Evolutionary conservation across 2,797 vertebrate genomes (phyloP).

Genomic region (Euphonia xanthogaster): DNA sequence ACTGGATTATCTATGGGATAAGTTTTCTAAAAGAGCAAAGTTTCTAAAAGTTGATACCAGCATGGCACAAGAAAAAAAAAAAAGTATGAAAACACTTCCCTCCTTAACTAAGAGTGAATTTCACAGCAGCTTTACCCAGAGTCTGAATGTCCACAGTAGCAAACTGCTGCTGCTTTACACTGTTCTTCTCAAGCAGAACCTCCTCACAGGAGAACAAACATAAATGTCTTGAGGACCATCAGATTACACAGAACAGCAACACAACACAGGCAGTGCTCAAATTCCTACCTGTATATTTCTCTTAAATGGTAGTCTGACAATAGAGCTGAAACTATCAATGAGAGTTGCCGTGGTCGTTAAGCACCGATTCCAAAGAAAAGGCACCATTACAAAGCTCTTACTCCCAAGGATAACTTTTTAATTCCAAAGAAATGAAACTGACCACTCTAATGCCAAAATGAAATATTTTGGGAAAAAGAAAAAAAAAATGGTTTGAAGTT

Average conservation of each 20-base stretch:
- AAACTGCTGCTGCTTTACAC: background rate
- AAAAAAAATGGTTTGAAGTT: background rate
- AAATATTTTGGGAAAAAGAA: background rate
- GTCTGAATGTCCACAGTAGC: background rate
- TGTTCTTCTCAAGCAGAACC: background rate
- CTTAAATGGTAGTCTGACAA: background rate
- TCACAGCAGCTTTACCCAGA: background rate
- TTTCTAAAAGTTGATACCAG: background rate
- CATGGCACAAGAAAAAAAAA: background rate
- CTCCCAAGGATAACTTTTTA: background rate
- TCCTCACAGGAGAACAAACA: background rate
- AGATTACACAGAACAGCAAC: background rate
- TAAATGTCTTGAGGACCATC: background rate
- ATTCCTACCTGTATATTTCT: background rate
- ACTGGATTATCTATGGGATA: background rate
- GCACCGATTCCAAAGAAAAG: background rate
- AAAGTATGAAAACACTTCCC: background rate
- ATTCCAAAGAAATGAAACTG: background rate
- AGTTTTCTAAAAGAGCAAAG: background rate
- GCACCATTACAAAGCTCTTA: background rate
- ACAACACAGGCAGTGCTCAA: background rate
- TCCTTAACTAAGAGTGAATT: background rate
- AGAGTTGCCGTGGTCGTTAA: background rate
- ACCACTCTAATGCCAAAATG: background rate
- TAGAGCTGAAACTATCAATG: background rate